Percentiles rank a stretch among this genome's conserved stretches.
These are phyloP conservation scores for Apogon talboti DNA, from an alignment of 2,797 vertebrate species.

Conservation along the genomic window DNA sequence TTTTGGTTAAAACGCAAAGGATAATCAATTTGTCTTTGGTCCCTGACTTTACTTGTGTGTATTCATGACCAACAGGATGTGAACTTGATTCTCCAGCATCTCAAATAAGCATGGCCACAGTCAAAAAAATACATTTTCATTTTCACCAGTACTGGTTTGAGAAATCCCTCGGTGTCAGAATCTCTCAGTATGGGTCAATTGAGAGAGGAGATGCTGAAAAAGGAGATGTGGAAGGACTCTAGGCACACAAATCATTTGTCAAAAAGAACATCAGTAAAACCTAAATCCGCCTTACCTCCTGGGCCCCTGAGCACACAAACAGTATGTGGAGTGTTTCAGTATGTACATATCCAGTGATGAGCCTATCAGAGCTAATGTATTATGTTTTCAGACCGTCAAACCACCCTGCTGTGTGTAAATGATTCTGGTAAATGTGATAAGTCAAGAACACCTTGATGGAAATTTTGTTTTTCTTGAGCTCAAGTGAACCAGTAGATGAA, in stretches of 20 bases:
- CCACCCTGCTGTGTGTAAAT: too few relatives aligned
- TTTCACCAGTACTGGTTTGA: conserved; percentile 15
- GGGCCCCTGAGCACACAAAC: conserved; percentile 25
- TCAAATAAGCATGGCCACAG: conserved; percentile 25
- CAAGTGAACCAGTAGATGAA: too few relatives aligned
- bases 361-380: conserved; percentile 1
- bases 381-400: too few relatives aligned
- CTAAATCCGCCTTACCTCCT: conserved; percentile 25
- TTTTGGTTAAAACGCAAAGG: conserved; percentile 34
- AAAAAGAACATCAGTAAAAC: conserved; percentile 37
- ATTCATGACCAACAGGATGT: conserved; percentile 13
- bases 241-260: conserved; percentile 47
- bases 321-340: neutral
- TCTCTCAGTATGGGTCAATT: conserved; percentile 22
- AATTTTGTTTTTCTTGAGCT: too few relatives aligned
- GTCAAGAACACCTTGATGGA: too few relatives aligned
- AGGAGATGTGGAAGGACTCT: conserved; percentile 25
- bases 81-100: conserved; percentile 13
- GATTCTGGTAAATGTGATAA: neutral
- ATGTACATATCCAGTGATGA: neutral
- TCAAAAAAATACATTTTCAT: conserved; percentile 41
- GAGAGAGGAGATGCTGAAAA: conserved; percentile 44
- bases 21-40: conserved; percentile 32
- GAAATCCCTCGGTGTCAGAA: conserved; percentile 20
- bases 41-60: conserved; percentile 32